A percentile compares a stretch with the other conserved stretches of the same genome.
phyloP scores from a whole-genome alignment of 2,797 vertebrate species.

The Brachyalestes nurse region DNA sequence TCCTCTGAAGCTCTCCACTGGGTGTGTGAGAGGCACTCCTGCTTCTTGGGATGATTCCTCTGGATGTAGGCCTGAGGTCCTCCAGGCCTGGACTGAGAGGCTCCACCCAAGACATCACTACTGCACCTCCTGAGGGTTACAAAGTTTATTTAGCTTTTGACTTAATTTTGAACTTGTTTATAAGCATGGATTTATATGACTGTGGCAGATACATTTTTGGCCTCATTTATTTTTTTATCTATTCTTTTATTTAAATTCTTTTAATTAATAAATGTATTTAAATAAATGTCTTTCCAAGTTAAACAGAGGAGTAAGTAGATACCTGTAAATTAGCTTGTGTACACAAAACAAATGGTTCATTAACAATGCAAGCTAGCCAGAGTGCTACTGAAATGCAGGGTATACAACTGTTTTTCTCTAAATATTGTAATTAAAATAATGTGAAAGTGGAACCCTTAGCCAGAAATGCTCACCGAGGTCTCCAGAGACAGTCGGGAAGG shows the following conservation, averaged over 20 bases:
- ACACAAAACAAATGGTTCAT: not conserved
- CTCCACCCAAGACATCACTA: conserved; percentile 47
- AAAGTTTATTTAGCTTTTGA: not conserved
- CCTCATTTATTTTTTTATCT: not conserved
- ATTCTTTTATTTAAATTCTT: not conserved
- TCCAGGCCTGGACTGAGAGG: conserved; percentile 22
- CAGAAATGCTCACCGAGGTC: not conserved
- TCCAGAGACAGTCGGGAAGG: too few species aligned
- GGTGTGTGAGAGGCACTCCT: conserved; percentile 30
- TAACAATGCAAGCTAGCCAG: not conserved
- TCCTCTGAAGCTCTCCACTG: not conserved
- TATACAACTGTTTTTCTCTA: not conserved
- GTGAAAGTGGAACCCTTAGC: not conserved
- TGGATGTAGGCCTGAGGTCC: conserved; percentile 50
- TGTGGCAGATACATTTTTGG: not conserved
- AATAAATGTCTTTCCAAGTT: too few species aligned
- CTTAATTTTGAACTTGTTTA: not conserved
- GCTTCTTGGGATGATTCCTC: conserved; percentile 48
- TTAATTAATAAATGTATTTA: too few species aligned
- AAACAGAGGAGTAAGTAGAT: not conserved
- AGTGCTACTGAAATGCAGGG: not conserved
- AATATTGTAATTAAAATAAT: not conserved
- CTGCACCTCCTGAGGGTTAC: not conserved
- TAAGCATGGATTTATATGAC: not conserved
- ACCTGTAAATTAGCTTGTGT: not conserved